Conservation (phyloP, 2,888 invertebrate genomes). For the Nesidiocoris tenuis region DNA sequence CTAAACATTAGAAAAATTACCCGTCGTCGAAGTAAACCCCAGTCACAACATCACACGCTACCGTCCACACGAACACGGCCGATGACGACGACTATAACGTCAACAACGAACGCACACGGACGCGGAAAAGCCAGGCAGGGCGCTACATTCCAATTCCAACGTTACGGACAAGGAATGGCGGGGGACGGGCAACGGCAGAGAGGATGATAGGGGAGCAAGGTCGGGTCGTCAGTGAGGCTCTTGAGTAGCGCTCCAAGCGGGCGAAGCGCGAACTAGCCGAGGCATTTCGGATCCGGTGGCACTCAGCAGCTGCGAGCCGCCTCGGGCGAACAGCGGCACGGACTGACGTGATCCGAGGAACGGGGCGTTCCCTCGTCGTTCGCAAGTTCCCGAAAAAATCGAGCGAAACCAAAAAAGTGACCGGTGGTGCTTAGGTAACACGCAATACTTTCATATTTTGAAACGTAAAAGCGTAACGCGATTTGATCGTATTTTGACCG, state of each 20-base stretch:
- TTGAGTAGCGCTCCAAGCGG: not conserved
- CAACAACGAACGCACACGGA: not conserved
- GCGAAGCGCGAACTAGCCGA: not conserved
- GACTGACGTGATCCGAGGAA: not conserved
- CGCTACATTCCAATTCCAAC: not conserved
- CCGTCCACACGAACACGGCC: not conserved
- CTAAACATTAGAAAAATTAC: no score
- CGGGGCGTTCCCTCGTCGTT: not conserved
- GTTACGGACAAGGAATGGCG: not conserved
- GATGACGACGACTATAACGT: not conserved
- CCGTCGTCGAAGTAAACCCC: not conserved
- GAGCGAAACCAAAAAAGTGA: no score
- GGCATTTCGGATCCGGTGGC: no score
- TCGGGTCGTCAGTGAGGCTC: not conserved
- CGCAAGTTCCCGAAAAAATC: not conserved
- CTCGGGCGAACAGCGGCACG: not conserved
- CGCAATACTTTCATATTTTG: no score
- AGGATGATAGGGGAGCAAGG: not conserved
- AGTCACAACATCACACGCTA: not conserved
- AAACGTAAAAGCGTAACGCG: no score
- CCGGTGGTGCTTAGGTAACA: no score
- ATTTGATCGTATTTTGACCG: no score
- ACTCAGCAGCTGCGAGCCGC: not conserved
- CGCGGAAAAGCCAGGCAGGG: not conserved
- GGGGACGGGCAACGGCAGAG: not conserved